Conservation (phyloP, 2,888 invertebrate genomes). For the Unio pictorum region DNA sequence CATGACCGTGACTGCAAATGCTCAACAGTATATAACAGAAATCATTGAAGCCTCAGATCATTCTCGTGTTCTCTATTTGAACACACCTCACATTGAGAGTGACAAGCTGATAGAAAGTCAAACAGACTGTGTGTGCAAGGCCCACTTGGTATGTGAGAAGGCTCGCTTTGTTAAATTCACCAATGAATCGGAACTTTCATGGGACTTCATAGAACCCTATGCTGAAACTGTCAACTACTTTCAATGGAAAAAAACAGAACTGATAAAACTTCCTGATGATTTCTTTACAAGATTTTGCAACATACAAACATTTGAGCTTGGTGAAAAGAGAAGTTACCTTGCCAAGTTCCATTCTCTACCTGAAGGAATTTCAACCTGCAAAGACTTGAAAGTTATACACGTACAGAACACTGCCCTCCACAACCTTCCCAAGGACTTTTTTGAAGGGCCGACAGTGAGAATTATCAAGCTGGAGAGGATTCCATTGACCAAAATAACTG, state of each 20-base stretch:
- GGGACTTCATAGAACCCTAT: slow-evolving; percentile 52
- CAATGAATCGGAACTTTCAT: slow-evolving; percentile 13
- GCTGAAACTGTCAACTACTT: slow-evolving; percentile 45
- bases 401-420: slow-evolving; percentile 38
- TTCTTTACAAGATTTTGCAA: slow-evolving; percentile 51
- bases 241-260: slow-evolving; percentile 25
- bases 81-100: slow-evolving; percentile 17
- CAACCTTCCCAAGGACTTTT: slow-evolving; percentile 45
- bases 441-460: slow-evolving; percentile 28
- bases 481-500: slow-evolving; percentile 44
- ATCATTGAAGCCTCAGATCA: slow-evolving; percentile 30
- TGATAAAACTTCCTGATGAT: slow-evolving; percentile 38
- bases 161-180: slow-evolving; percentile 13
- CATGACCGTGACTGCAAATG: slow-evolving; percentile 29
- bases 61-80: slow-evolving; percentile 14
- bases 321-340: slow-evolving; percentile 10
- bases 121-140: slow-evolving; percentile 33
- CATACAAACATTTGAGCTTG: slow-evolving; percentile 40
- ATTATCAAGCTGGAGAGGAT: slow-evolving; percentile 28
- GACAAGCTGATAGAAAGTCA: slow-evolving; percentile 20
- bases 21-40: slow-evolving; percentile 6
- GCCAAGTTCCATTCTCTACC: slow-evolving; percentile 28
- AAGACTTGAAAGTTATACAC: slow-evolving; percentile 39
- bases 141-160: slow-evolving; percentile 27
- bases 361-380: slow-evolving; percentile 38